Evolutionary conservation across 2,888 invertebrate species (phyloP).

Genomic region (Sisyra nigra): DNA sequence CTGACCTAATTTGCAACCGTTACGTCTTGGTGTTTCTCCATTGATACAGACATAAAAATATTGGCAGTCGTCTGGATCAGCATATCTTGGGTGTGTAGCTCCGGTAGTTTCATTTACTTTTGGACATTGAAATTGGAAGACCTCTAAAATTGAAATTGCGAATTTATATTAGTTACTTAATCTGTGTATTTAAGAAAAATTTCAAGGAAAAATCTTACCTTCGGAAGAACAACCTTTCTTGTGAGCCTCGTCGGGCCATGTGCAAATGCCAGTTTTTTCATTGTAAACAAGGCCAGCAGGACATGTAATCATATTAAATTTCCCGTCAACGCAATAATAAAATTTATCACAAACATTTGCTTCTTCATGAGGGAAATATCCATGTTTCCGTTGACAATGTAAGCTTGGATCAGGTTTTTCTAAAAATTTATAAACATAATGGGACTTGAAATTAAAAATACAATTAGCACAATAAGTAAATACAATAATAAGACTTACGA

Average conservation of each 20-base stretch:
- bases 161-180: background rate
- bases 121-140: slow-evolving; percentile 73
- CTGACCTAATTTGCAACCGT: slow-evolving; percentile 77
- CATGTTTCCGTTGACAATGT: slow-evolving; percentile 69
- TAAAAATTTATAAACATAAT: slow-evolving; percentile 22
- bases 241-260: slow-evolving; percentile 85
- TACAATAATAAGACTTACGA: slow-evolving; percentile 42
- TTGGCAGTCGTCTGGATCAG: slow-evolving; percentile 80
- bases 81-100: slow-evolving; percentile 68
- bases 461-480: too few species aligned
- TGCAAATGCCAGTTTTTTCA: slow-evolving; percentile 76
- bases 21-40: slow-evolving; percentile 66
- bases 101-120: slow-evolving; percentile 55
- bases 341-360: slow-evolving; percentile 66
- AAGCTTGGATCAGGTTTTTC: slow-evolving; percentile 54
- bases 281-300: slow-evolving; percentile 78
- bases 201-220: slow-evolving; percentile 27
- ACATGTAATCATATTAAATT: slow-evolving; percentile 80
- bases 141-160: slow-evolving; percentile 34
- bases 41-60: slow-evolving; percentile 87
- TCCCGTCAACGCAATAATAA: slow-evolving; percentile 78
- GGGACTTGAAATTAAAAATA: too few species aligned
- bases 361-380: slow-evolving; percentile 76
- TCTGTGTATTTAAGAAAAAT: background rate
- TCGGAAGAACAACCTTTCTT: slow-evolving; percentile 70